Evolutionary conservation across 1,140 invertebrate genomes (phyloP), one percentile per base, ranked within the genome.

Genomic region (Sweltsa coloradensis): DNA sequence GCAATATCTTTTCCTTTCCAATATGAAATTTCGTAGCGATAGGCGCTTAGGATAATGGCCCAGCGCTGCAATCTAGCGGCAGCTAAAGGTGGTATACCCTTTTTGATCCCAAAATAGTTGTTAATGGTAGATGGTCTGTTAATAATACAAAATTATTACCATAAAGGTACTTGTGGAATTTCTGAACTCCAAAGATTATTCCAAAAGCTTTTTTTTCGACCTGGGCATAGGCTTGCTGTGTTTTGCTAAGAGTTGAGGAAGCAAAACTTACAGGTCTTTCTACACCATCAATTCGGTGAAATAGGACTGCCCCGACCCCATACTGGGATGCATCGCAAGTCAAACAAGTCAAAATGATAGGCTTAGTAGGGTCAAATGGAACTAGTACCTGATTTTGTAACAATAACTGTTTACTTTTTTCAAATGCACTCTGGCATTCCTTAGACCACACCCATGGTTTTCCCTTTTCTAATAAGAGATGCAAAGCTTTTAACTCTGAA

Each of bases 191-290:
- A 53, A 55, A 72, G 4, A 71, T 58, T 18, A 74, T 62, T 3
- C 63, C 65, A 11, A 73, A 48, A 0, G 63, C 67, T 51, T 76
- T 67, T 46, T 64, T 68, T 36, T 73, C 64, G 9, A 73, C 65
- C 49, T 72, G 64, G 1, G 58, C 51, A 47, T 72, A 74, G 26
- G 64, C 60, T 26, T 50, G 46, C 44, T 72, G 63, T 2, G 59
- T 53, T 1, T 46, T 24, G 29, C 36, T 55, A 42, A 71, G 55
- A 24, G 57, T 53, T 26, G 62, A 53, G 50, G 67, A 70, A 31
- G 60, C 62, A 57, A 55, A 65, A 6, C 53, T 55, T 45, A 60
- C 55, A 7, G 53, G 58, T 27, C 21, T 36, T 31, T 31, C 34
- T 5, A 3, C 5, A 19, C 27, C 21, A 11, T 50, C 43, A 3